Conservation (phyloP, 2,797 vertebrate species). For the Pagetopsis macropterus region DNA sequence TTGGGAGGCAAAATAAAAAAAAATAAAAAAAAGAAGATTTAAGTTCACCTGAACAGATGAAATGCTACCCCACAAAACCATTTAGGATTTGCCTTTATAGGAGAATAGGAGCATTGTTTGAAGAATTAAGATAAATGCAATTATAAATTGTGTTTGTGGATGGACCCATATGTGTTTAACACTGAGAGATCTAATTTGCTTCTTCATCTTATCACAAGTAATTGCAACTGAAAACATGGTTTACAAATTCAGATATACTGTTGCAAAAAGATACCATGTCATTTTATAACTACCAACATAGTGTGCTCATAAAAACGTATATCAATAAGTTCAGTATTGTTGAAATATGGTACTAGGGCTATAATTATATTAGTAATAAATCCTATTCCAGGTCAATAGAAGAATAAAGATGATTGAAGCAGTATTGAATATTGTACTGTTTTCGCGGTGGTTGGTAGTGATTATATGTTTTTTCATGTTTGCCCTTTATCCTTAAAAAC, state of each 20-base stretch:
- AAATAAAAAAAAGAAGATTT: too few species aligned
- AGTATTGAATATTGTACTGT: not conserved
- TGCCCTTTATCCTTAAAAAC: not conserved
- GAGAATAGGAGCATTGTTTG: not conserved
- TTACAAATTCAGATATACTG: too few species aligned
- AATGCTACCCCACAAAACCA: not conserved
- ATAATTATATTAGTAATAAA: not conserved
- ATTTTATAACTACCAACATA: too few species aligned
- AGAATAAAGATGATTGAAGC: not conserved
- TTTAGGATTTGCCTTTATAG: not conserved
- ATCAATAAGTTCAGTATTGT: not conserved
- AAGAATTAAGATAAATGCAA: not conserved
- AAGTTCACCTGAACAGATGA: not conserved
- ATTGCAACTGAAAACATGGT: too few species aligned
- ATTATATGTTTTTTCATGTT: not conserved
- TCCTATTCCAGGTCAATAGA: not conserved
- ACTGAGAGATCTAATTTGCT: too few species aligned
- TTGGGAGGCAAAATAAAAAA: not conserved
- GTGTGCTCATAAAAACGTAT: too few species aligned
- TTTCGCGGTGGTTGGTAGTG: not conserved
- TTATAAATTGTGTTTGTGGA: too few species aligned
- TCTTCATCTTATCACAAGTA: too few species aligned
- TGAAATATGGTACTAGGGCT: not conserved
- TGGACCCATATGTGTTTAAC: too few species aligned
- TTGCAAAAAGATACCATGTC: too few species aligned